phyloP scores from a whole-genome alignment of 2,113 vertebrate genomes.

The Grus americana region DNA sequence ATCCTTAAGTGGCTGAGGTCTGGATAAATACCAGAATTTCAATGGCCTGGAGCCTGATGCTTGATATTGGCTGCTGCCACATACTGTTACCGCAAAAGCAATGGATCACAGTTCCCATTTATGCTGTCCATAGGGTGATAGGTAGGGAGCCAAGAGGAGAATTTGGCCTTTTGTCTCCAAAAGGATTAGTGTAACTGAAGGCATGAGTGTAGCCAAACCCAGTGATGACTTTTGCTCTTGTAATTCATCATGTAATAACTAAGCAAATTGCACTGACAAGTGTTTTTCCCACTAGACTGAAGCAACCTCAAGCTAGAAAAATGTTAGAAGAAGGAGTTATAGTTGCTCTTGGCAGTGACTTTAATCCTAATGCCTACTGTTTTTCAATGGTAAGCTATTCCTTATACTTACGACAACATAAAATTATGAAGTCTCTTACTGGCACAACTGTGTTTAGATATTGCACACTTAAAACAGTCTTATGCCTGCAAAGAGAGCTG shows the following conservation, averaged over 20 bases:
- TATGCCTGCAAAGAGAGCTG: not conserved
- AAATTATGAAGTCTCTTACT: not conserved
- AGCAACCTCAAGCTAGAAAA: conserved; percentile 89
- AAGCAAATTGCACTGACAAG: not conserved
- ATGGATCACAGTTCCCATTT: not conserved
- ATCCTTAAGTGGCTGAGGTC: not conserved
- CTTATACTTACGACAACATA: not conserved
- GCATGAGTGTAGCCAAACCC: not conserved
- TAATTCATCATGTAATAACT: not conserved
- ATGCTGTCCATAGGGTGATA: not conserved
- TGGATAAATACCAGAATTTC: not conserved
- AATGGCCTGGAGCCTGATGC: not conserved
- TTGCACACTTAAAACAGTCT: not conserved
- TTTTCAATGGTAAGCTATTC: conserved; percentile 90
- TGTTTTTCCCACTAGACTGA: conserved; percentile 76
- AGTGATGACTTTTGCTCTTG: not conserved
- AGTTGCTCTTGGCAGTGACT: conserved; percentile 95
- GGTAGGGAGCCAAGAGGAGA: not conserved
- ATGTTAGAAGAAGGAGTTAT: conserved; percentile 94
- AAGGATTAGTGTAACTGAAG: not conserved
- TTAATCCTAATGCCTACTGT: conserved; percentile 98
- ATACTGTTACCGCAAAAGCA: not conserved
- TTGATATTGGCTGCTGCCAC: not conserved
- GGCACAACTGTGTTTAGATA: not conserved
- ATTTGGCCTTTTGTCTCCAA: not conserved